phyloP scores from a whole-genome alignment of 2,113 vertebrate species.

The Trogon surrucura region DNA sequence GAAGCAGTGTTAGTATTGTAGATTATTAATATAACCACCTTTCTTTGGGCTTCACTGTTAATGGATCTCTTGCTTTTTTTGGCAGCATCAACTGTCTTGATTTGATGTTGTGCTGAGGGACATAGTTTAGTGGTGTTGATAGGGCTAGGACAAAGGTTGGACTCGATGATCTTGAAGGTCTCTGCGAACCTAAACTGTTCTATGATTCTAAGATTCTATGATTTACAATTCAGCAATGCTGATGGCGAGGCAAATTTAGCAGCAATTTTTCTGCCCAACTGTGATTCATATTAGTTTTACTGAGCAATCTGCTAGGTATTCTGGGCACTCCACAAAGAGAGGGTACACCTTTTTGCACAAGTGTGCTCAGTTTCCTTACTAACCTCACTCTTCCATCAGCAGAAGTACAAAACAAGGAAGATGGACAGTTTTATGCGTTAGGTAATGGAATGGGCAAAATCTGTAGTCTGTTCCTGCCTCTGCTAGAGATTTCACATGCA shows the following conservation, averaged over 20 bases:
- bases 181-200: too few species aligned
- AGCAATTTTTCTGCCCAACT: constrained; percentile 30
- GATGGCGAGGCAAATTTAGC: constrained; percentile 55
- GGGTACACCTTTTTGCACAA: neutral
- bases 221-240: constrained; percentile 40
- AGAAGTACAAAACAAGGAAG: neutral
- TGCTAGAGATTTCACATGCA: neutral
- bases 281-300: constrained; percentile 50
- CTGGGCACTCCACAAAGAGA: constrained; percentile 29
- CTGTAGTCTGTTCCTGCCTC: neutral
- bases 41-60: constrained; percentile 29
- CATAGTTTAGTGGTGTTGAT: too few species aligned
- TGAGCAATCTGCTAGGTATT: constrained; percentile 55
- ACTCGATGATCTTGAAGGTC: too few species aligned
- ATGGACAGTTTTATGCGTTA: neutral
- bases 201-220: neutral
- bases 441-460: neutral
- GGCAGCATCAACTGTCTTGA: constrained; percentile 8
- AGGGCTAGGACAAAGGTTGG: too few species aligned
- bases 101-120: too few species aligned
- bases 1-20: neutral
- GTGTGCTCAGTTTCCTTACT: neutral
- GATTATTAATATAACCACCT: neutral
- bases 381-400: neutral
- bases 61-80: constrained; percentile 16